Evolutionary conservation across 1,140 invertebrate species (phyloP).

Genomic region (Zaprionus vittiger): DNA sequence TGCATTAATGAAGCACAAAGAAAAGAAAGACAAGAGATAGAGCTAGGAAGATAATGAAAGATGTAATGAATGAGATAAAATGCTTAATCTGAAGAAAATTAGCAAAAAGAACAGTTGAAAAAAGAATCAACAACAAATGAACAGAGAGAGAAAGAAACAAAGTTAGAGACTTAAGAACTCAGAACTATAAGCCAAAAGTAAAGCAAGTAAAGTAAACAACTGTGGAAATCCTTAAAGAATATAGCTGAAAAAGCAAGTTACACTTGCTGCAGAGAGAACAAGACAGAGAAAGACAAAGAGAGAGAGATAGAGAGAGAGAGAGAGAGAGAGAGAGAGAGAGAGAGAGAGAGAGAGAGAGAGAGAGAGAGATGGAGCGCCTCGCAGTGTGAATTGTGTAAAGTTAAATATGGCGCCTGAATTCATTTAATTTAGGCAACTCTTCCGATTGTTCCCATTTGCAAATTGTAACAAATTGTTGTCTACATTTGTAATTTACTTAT

Average conservation of each 20-base stretch:
- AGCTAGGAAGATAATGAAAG: no score
- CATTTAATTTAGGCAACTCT: constrained; percentile 9
- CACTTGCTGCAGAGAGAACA: no score
- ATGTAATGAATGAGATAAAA: no score
- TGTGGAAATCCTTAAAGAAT: no score
- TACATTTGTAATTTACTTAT: constrained; percentile 31
- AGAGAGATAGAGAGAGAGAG: neutral
- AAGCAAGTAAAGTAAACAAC: neutral
- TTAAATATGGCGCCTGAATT: neutral
- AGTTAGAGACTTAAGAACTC: no score
- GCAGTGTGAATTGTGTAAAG: constrained; percentile 27
- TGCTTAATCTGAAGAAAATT: no score
- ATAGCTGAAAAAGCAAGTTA: no score
- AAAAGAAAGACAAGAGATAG: neutral
- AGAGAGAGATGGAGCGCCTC: neutral
- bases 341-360: neutral
- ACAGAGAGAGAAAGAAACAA: no score
- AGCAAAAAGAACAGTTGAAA: no score
- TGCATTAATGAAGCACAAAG: neutral
- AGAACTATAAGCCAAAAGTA: neutral
- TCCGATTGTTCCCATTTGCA: constrained; percentile 1
- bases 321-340: neutral
- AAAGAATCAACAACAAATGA: no score
- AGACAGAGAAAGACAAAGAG: neutral
- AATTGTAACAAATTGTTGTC: constrained; percentile 24